phyloP scores from a whole-genome alignment of 2,888 invertebrate species.

The Latheticus oryzae region DNA sequence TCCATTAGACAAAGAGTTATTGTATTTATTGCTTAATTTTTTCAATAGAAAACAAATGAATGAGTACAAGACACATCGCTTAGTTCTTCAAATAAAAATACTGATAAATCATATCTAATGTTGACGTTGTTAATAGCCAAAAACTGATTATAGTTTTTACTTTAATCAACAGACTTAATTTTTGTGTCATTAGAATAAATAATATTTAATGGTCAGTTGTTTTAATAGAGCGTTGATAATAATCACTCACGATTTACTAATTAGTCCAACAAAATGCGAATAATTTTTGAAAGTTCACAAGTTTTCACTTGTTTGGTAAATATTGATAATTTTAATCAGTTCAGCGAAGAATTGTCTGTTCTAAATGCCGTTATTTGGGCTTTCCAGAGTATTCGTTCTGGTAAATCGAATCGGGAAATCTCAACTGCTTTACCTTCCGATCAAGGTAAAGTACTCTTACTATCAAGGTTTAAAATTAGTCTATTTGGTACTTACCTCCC shows the following conservation, averaged over 20 bases:
- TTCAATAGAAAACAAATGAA: no score
- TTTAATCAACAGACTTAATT: no score
- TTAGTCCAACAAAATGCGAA: constrained; percentile 32
- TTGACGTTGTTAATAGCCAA: not conserved
- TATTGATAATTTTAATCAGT: no score
- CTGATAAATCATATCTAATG: no score
- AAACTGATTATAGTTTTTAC: no score
- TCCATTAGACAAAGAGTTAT: no score
- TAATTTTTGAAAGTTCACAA: constrained; percentile 35
- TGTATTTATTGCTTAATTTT: no score
- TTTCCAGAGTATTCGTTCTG: constrained; percentile 2
- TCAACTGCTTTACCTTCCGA: constrained; percentile 51
- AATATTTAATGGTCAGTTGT: no score
- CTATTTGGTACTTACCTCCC: constrained; percentile 66
- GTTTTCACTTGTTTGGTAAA: constrained; percentile 32
- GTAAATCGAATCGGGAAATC: constrained; percentile 30
- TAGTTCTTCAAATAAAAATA: constrained; percentile 2
- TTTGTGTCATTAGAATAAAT: constrained; percentile 6
- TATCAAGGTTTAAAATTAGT: constrained; percentile 41
- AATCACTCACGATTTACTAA: constrained; percentile 27
- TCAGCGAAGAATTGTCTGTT: no score
- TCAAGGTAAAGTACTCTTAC: constrained; percentile 51
- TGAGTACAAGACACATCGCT: constrained; percentile 5
- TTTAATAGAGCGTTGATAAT: constrained; percentile 38
- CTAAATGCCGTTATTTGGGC: not conserved